Base-by-base conservation (phyloP, 2,888 invertebrate genomes). In the Eumerus sabulonum region DNA sequence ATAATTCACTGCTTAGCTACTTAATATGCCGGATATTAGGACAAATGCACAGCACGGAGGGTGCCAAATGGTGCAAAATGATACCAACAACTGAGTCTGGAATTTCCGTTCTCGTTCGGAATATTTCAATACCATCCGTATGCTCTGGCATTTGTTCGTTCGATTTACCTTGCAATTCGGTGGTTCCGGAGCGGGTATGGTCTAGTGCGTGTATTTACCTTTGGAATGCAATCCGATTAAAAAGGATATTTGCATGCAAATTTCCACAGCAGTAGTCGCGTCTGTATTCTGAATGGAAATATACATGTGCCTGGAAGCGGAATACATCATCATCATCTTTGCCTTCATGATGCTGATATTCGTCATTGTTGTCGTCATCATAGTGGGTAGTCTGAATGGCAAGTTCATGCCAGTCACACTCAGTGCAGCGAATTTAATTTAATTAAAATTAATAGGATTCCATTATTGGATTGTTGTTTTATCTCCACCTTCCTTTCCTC, bases 391-490 rank as follows among this genome's bases (percentile, higher is more conserved):
- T 27, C 7, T 2, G 27, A 27, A 68, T 48, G 42, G 27, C 27
- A 73, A 63, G 57, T 62, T 68, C 17, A 36, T 53, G 44, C 7
- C 63, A 71, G 63, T 47, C 63, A 77, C 45, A 53, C 77, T 73
- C 67, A 60, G 35, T 53, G 62, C 67, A 60, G 35, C 57, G 62
- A 67, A 59, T 68, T 79, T 73, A 79, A 79, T 79, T 68, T 68
- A 73, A 79, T 79, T 73, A 79, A 79, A 79, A 73, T 79, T 79
- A 73, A 73, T 79, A 79, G 73, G 63, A 79, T 79, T 79, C 68
- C 66, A 66, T 77, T 72, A 77, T 72, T 77, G 72, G 67, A 62
- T 47, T 54, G 9, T 27, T 54, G 59, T 47, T 74, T 67, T 62
- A 53, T 35, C 40, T n/a, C 14, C n/a, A n/a, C 40, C n/a, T 42